Percentiles rank a stretch among this genome's conserved stretches.
These are phyloP conservation scores for Eremophila alpestris DNA, from an alignment of 2,797 vertebrate genomes.

Conservation along the genomic window DNA sequence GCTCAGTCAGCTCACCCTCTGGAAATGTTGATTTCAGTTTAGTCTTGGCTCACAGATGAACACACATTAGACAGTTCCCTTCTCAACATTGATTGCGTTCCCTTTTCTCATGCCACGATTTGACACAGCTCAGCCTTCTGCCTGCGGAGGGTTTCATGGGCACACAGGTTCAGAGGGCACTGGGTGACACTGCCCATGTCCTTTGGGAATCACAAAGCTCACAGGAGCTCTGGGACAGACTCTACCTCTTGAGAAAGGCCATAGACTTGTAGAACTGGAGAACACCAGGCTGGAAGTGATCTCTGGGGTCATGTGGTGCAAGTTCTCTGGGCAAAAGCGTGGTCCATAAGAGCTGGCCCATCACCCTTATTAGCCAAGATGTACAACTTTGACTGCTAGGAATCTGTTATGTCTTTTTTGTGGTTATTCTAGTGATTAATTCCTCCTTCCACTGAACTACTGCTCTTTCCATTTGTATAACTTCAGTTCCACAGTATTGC, in stretches of 20 bases:
- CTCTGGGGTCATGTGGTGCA: not conserved
- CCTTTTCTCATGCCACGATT: not conserved
- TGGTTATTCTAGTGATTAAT: not conserved
- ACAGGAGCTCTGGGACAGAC: not conserved
- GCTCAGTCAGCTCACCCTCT: constrained; percentile 7
- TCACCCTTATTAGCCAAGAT: not conserved
- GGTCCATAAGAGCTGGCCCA: not conserved
- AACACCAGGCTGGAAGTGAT: not conserved
- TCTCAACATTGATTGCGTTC: not conserved
- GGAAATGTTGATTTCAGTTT: constrained; percentile 48
- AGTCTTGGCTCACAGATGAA: not conserved
- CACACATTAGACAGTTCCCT: not conserved
- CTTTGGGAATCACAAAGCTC: not conserved
- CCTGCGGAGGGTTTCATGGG: not conserved
- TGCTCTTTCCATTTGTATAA: not conserved
- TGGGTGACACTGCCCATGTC: not conserved
- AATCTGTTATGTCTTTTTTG: not conserved
- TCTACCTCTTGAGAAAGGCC: not conserved
- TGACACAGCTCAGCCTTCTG: not conserved
- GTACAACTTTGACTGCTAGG: not conserved
- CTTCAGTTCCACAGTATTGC: not conserved
- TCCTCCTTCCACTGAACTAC: not conserved
- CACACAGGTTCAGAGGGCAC: not conserved
- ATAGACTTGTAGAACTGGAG: not conserved
- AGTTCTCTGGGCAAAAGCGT: not conserved